phyloP scores from a whole-genome alignment of 2,888 invertebrate genomes.

The Brachyptera putata region DNA sequence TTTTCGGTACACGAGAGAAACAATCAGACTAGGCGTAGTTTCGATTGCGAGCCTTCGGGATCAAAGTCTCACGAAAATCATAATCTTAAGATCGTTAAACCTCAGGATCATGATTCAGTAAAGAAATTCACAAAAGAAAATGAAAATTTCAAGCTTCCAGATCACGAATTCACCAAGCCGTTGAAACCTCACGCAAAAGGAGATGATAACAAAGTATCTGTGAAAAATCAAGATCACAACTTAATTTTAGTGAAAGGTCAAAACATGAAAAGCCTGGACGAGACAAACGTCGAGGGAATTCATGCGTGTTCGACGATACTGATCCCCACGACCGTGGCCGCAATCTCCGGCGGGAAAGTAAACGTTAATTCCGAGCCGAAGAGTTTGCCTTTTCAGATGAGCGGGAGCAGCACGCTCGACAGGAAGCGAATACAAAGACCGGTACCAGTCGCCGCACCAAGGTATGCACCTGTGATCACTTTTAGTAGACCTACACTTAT shows the following conservation, averaged over 20 bases:
- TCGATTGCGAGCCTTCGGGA: neutral
- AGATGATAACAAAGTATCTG: neutral
- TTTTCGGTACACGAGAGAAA: neutral
- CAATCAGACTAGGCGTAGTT: neutral
- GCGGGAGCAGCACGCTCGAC: slow-evolving; percentile 34
- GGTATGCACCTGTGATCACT: slow-evolving; percentile 34
- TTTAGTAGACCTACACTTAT: no score
- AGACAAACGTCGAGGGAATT: neutral
- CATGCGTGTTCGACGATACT: neutral
- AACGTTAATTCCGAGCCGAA: neutral
- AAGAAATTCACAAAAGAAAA: neutral
- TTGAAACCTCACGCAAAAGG: neutral
- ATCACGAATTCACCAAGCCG: slow-evolving; percentile 1
- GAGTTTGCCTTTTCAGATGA: neutral
- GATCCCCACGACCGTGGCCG: neutral
- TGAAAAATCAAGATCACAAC: neutral
- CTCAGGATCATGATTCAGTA: neutral
- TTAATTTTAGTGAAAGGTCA: no score
- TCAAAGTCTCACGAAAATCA: neutral
- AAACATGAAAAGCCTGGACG: no score
- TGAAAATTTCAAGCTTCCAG: neutral
- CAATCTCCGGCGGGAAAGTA: neutral
- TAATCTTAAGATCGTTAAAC: neutral
- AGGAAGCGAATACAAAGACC: slow-evolving; percentile 45
- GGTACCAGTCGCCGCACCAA: slow-evolving; percentile 54